These are phyloP conservation scores for Drosophila melanica DNA, from an alignment of 1,140 invertebrate genomes.

Conservation along the genomic window DNA sequence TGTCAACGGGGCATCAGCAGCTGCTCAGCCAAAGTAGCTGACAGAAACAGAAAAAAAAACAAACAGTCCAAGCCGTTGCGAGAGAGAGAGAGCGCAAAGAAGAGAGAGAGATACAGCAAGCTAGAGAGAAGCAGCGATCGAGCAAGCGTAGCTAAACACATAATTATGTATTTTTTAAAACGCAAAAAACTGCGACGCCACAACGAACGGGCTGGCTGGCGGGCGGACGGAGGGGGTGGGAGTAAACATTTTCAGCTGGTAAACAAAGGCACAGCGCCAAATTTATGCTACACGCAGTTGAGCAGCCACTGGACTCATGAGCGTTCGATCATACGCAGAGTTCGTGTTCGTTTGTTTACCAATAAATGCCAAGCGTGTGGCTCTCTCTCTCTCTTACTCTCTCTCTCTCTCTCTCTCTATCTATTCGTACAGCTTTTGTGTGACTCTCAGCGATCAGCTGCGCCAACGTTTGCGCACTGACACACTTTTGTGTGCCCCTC, in stretches of 20 bases:
- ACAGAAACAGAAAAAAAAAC: too few relatives aligned
- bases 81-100: constrained; percentile 1
- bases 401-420: constrained; percentile 6
- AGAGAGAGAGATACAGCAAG: constrained; percentile 27
- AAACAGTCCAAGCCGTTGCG: constrained; percentile 44
- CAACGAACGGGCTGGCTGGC: constrained; percentile 1
- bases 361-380: constrained; percentile 54
- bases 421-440: constrained; percentile 20
- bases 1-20: constrained; percentile 58
- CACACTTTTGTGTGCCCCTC: constrained; percentile 61
- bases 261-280: constrained; percentile 54
- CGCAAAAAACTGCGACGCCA: constrained; percentile 70
- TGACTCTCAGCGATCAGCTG: constrained; percentile 64
- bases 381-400: constrained; percentile 13
- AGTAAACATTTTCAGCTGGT: constrained; percentile 26
- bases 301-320: constrained; percentile 38
- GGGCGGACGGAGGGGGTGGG: not conserved
- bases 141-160: constrained; percentile 71
- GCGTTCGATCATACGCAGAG: constrained; percentile 63
- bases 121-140: constrained; percentile 22
- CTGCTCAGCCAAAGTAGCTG: constrained; percentile 22
- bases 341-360: constrained; percentile 77
- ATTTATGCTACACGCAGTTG: constrained; percentile 67
- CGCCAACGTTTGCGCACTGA: constrained; percentile 76
- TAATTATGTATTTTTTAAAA: constrained; percentile 83